Evolutionary conservation across 2,797 vertebrate species (phyloP).

Genomic region (Helarctos malayanus): DNA sequence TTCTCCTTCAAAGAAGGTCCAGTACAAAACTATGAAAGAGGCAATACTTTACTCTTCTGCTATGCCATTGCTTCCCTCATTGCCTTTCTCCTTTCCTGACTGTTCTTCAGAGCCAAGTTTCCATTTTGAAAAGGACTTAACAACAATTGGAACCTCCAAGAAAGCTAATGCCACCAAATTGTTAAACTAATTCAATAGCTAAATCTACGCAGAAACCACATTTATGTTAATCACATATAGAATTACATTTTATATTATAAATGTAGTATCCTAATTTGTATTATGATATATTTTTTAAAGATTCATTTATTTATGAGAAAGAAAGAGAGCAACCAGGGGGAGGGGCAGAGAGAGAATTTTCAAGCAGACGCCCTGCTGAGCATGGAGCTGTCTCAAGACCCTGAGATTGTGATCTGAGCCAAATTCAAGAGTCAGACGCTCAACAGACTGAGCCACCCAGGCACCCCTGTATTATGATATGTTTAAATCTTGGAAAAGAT

Average conservation of each 20-base stretch:
- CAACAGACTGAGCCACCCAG: background rate
- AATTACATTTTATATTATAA: background rate
- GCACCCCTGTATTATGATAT: background rate
- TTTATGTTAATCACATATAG: background rate
- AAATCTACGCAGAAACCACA: background rate
- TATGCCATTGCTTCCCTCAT: background rate
- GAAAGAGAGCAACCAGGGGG: background rate
- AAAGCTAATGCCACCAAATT: background rate
- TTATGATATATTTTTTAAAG: background rate
- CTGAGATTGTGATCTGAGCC: background rate
- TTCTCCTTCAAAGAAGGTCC: background rate
- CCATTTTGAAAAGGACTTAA: background rate
- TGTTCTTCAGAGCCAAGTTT: background rate
- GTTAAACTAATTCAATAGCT: background rate
- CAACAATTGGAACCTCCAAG: background rate
- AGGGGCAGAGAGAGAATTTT: background rate
- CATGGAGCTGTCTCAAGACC: background rate
- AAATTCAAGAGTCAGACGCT: background rate
- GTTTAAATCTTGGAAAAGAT: slow-evolving; percentile 4
- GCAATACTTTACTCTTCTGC: background rate
- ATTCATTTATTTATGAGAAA: background rate
- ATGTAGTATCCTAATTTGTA: background rate
- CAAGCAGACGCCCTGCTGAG: background rate
- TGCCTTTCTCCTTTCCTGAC: background rate
- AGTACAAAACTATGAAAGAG: background rate